These are phyloP conservation scores for Drosophila picticornis DNA, from an alignment of 2,888 invertebrate species.

Conservation along the genomic window DNA sequence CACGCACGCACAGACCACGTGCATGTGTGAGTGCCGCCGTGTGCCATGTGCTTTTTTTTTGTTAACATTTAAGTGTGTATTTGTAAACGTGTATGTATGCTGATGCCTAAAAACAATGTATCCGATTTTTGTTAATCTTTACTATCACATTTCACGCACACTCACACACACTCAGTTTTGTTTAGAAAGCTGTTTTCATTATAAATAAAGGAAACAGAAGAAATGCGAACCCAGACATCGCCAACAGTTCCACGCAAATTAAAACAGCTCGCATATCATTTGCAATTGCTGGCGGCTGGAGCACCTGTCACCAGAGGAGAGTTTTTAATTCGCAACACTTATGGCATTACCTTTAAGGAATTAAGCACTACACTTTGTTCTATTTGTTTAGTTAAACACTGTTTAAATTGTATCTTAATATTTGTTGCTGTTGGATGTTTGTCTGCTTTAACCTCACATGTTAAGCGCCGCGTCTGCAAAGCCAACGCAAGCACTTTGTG, in stretches of 20 bases:
- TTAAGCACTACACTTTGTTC: slow-evolving; percentile 16
- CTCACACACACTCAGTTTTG: slow-evolving; percentile 43
- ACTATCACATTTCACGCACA: slow-evolving; percentile 65
- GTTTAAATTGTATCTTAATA: slow-evolving; percentile 37
- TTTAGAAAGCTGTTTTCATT: slow-evolving; percentile 62
- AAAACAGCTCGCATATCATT: slow-evolving; percentile 31
- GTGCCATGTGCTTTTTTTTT: slow-evolving; percentile 74
- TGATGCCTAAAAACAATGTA: slow-evolving; percentile 56
- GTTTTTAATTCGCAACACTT: slow-evolving; percentile 12
- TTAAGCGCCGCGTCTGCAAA: slow-evolving; percentile 76
- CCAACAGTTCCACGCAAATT: slow-evolving; percentile 34
- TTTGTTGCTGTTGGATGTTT: slow-evolving; percentile 60
- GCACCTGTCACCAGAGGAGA: slow-evolving; percentile 13
- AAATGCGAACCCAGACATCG: slow-evolving; percentile 32
- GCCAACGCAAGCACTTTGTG: slow-evolving; percentile 46
- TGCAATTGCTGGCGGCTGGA: slow-evolving; percentile 27
- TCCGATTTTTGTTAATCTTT: slow-evolving; percentile 35
- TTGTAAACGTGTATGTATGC: slow-evolving; percentile 18
- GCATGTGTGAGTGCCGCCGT: slow-evolving; percentile 66
- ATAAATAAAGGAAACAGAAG: slow-evolving; percentile 32
- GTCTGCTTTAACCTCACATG: slow-evolving; percentile 84
- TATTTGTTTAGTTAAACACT: slow-evolving; percentile 24
- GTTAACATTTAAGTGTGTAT: slow-evolving; percentile 25
- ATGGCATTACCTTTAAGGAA: slow-evolving; percentile 57
- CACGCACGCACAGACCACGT: slow-evolving; percentile 56